phyloP scores from a whole-genome alignment of 2,113 vertebrate genomes.

The Merops nubicus region DNA sequence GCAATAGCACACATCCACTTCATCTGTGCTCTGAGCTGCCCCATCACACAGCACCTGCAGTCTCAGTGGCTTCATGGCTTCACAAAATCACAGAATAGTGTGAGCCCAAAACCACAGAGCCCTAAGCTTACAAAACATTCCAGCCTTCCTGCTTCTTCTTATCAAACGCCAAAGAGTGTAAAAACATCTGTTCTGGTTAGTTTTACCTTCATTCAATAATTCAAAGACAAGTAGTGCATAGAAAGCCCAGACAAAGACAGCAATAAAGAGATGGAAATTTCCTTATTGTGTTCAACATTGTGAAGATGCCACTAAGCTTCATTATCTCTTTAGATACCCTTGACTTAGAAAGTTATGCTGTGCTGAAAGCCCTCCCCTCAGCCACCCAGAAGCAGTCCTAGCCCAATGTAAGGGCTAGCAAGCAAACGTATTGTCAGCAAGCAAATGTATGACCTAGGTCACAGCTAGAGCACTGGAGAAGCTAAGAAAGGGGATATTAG shows the following conservation, averaged over 20 bases:
- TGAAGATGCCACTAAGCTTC: neutral
- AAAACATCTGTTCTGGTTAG: neutral
- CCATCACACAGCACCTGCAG: accelerated
- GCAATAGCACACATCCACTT: neutral
- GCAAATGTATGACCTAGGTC: neutral
- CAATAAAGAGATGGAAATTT: neutral
- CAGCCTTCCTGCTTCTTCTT: neutral
- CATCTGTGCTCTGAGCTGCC: neutral
- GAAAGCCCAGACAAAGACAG: neutral
- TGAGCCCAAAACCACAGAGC: neutral
- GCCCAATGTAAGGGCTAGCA: neutral
- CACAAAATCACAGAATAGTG: neutral
- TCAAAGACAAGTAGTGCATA: neutral
- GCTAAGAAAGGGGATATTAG: neutral
- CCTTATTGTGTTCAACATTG: neutral
- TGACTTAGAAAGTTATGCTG: neutral
- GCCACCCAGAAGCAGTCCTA: neutral
- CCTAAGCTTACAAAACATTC: neutral
- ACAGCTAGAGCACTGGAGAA: neutral
- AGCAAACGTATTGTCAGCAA: neutral
- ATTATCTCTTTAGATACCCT: neutral
- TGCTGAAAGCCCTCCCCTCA: neutral
- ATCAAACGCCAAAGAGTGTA: neutral
- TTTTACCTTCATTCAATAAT: neutral
- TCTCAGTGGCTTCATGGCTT: neutral